Base-by-base conservation (phyloP, 2,113 vertebrate species). In the Hypomesus transpacificus region DNA sequence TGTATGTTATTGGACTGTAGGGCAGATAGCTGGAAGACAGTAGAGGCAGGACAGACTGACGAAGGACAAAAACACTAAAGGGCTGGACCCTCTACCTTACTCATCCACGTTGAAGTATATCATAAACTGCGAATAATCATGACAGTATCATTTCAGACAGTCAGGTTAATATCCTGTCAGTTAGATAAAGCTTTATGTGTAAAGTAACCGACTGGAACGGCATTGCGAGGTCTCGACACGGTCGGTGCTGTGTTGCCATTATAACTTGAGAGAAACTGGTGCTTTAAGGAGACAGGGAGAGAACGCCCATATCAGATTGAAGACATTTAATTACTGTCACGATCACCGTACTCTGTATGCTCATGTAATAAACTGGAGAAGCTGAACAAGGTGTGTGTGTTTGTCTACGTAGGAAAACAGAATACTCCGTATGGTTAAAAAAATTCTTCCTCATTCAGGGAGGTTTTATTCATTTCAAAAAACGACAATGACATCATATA, bases 71-170 rank as follows among this genome's bases (percentile, higher is more conserved):
- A 53, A 16, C 34, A 51, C 65, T 65, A 82, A 83, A 85, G 84
- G 89, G 89, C 89, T 84, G 87, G 89, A 61, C 80, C 86, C 83
- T 90, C 82, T 14, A 63, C 11, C n/a, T 16, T 16, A 62, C 7
- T 28, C 60, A 63, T 63, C 24, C 28, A 63, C 2, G 18, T 61
- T 16, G 16, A 26, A 26, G 59, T 26, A 61, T 24, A 60, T 60
- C 39, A 60, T 14, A 4, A 26, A 14, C 21, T 9, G 6, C 13
- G 13, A 26, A 24, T 5, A 28, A 61, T 24, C 59, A 61, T 61
- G 6, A 61, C 59, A 24, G 21, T 24, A 21, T 59, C 57, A 28
- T 59, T 76, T 82, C 78, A 75, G 80, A 74, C 58, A 5, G 21
- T 11, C n/a, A 3, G 1, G 14, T 61, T 5, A 46, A 46, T 46